Conservation (phyloP, 2,888 invertebrate genomes). For the Melanotus villosus region DNA sequence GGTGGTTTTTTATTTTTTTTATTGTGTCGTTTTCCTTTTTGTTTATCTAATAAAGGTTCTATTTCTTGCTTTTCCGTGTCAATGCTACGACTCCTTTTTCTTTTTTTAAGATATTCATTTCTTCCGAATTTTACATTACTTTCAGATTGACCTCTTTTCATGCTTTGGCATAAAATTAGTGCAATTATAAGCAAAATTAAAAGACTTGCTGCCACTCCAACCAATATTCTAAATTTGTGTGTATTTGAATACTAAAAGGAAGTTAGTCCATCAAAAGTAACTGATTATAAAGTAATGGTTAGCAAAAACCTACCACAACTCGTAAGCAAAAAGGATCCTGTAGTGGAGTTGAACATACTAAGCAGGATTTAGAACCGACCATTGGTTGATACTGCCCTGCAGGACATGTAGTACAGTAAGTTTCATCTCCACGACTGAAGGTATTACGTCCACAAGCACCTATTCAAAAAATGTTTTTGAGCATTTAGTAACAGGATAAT, state of each 20-base stretch:
- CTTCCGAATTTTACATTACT: background rate
- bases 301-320: slow-evolving; percentile 34
- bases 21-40: slow-evolving; percentile 21
- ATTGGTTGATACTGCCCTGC: slow-evolving; percentile 63
- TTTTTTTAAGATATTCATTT: slow-evolving; percentile 17
- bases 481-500: no score
- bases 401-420: slow-evolving; percentile 63
- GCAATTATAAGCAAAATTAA: slow-evolving; percentile 28
- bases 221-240: slow-evolving; percentile 33
- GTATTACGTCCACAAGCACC: slow-evolving; percentile 64
- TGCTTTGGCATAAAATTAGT: slow-evolving; percentile 24
- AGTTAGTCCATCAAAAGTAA: background rate
- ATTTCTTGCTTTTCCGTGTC: slow-evolving; percentile 49
- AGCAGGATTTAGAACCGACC: slow-evolving; percentile 63
- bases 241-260: slow-evolving; percentile 44
- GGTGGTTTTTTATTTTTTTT: slow-evolving; percentile 46
- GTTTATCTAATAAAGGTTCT: slow-evolving; percentile 37
- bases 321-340: slow-evolving; percentile 57
- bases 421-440: slow-evolving; percentile 62
- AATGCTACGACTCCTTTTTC: slow-evolving; percentile 33
- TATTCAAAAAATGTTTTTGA: slow-evolving; percentile 51
- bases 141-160: background rate
- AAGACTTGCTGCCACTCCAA: slow-evolving; percentile 31
- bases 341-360: slow-evolving; percentile 62
- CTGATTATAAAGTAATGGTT: no score